A percentile compares a stretch with the other conserved stretches of the same genome.
These are phyloP conservation scores for Drosophila percnosoma DNA, from an alignment of 2,888 invertebrate species.

Conservation along the genomic window DNA sequence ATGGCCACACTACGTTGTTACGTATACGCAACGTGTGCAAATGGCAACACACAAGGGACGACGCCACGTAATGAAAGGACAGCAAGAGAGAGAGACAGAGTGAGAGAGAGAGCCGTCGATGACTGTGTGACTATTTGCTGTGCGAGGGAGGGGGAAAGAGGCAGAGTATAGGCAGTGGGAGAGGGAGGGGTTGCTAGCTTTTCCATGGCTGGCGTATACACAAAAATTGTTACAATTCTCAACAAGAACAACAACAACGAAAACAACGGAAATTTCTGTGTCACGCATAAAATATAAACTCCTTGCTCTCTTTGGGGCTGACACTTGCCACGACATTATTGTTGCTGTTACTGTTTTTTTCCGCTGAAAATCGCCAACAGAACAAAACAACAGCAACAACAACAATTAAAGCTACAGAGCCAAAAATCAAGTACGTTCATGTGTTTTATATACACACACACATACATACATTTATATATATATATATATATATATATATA, in stretches of 20 bases:
- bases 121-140: conserved; percentile 63
- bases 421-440: conserved; percentile 75
- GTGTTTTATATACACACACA: not conserved
- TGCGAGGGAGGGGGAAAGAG: conserved; percentile 9
- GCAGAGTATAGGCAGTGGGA: not conserved
- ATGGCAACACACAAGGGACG: conserved; percentile 66
- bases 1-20: conserved; percentile 63
- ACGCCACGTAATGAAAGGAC: conserved; percentile 34
- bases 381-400: conserved; percentile 16
- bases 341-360: conserved; percentile 31
- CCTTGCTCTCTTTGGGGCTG: conserved; percentile 15
- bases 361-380: conserved; percentile 59
- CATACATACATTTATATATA: not conserved
- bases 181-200: conserved; percentile 6
- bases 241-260: conserved; percentile 43
- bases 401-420: conserved; percentile 33
- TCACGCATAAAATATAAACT: conserved; percentile 62
- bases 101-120: conserved; percentile 39
- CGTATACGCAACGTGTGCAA: conserved; percentile 77
- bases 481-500: conserved; percentile 1
- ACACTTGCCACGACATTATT: conserved; percentile 33
- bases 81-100: conserved; percentile 22
- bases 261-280: conserved; percentile 51
- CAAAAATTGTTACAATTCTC: conserved; percentile 67
- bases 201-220: conserved; percentile 52